phyloP scores from a whole-genome alignment of 1,140 invertebrate species.

The Plodia interpunctella region DNA sequence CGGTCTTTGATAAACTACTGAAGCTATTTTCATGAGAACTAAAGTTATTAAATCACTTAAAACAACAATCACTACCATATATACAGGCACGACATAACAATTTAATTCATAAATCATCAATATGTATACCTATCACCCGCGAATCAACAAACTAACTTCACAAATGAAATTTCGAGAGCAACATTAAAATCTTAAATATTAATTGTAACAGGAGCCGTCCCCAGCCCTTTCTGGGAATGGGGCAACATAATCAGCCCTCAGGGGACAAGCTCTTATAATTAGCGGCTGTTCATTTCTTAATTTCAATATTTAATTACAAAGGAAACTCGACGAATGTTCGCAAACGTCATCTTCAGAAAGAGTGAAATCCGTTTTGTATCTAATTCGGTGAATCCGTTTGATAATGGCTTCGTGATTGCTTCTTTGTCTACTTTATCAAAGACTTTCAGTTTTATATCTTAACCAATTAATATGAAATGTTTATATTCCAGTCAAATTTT shows the following conservation, averaged over 20 bases:
- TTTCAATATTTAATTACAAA: conserved; percentile 79
- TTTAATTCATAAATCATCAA: neutral
- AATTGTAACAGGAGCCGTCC: conserved; percentile 55
- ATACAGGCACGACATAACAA: neutral
- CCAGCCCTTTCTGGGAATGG: conserved; percentile 65
- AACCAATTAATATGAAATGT: neutral
- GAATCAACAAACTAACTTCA: neutral
- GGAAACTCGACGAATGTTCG: conserved; percentile 73
- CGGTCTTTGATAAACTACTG: too few relatives aligned
- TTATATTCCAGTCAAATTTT: too few relatives aligned
- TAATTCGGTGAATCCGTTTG: conserved; percentile 52
- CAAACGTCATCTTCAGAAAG: conserved; percentile 73
- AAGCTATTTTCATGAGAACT: too few relatives aligned
- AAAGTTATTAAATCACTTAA: too few relatives aligned
- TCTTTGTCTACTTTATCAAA: conserved; percentile 52
- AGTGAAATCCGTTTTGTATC: conserved; percentile 63
- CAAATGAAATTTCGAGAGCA: conserved; percentile 16
- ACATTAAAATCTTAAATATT: conserved; percentile 57
- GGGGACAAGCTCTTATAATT: conserved; percentile 77
- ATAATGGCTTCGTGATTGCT: conserved; percentile 53
- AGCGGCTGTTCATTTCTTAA: conserved; percentile 78
- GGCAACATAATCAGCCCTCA: conserved; percentile 69
- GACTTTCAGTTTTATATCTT: conserved; percentile 25
- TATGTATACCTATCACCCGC: neutral
- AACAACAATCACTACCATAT: too few relatives aligned